These are phyloP conservation scores for Micoletzkya japonica DNA, from an alignment of 2,888 invertebrate species.

Conservation along the genomic window DNA sequence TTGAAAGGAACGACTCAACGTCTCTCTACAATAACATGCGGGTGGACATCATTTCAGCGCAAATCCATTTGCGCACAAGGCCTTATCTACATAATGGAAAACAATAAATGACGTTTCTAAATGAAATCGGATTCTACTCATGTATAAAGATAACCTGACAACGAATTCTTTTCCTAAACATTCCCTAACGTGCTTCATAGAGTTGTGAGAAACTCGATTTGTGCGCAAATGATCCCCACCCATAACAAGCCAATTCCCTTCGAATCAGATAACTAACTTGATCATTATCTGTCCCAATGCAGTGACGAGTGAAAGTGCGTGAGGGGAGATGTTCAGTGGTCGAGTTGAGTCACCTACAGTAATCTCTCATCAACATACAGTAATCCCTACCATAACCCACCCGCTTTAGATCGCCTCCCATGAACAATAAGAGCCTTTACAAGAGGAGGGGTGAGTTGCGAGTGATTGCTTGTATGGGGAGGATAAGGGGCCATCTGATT, in stretches of 20 bases:
- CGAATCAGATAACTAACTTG: too few species aligned
- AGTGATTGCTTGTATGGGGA: background rate
- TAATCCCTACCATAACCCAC: background rate
- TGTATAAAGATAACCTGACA: too few species aligned
- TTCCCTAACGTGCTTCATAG: too few species aligned
- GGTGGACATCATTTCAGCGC: too few species aligned
- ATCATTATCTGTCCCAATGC: slow-evolving; percentile 9
- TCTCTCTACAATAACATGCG: slow-evolving; percentile 19
- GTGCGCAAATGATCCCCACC: background rate
- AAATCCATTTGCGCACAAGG: too few species aligned
- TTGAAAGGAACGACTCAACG: slow-evolving; percentile 11
- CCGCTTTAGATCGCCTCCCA: background rate
- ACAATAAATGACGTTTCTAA: too few species aligned
- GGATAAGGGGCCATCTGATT: background rate
- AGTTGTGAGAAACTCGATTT: too few species aligned
- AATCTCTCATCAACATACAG: background rate
- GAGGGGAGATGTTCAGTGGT: background rate
- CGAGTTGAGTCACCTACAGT: background rate
- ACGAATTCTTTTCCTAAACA: too few species aligned
- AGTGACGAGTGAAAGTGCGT: slow-evolving; percentile 16
- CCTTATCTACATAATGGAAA: background rate
- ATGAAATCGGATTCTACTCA: too few species aligned
- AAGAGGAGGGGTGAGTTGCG: background rate
- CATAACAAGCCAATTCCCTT: too few species aligned
- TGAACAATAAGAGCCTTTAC: background rate